Evolutionary conservation across 2,113 vertebrate species (phyloP), one percentile per base, ranked within the genome.

Genomic region (Sander lucioperca): DNA sequence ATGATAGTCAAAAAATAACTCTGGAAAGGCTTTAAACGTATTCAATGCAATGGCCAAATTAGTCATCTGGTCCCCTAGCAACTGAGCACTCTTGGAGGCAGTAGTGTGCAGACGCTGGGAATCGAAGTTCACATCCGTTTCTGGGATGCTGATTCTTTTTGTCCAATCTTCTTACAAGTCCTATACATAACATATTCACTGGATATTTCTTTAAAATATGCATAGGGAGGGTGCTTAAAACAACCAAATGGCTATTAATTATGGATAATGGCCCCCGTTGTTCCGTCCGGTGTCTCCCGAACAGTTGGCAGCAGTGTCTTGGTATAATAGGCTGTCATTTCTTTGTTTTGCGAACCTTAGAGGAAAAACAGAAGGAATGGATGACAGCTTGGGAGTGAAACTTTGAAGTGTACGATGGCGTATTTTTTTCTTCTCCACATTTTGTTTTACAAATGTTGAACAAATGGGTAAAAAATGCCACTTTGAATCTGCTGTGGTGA

Each of bases 131-230:
- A 84, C 86, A 76, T 92, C 74, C 64, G 50, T 89, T 88, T 82
- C 86, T 85, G 77, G 70, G 83, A 92, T 82, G 88, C 64, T 87
- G 86, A 89, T 91, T 88, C 71, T 82, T 80, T 91, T 88, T 88
- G 90, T 92, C 87, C 89, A 82, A 80, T 83, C 65, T 75, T 82
- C 83, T 74, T 85, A 81, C 89, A 89, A 90, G 81, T 87, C 84
- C 74, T 84, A 89, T 89, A 90, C 88, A 90, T 92, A 92, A 94
- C 87, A 86, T 86, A 91, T 92, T 94, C 89, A 89, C 86, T 75
- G 86, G 88, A 92, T 92, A 91, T 94, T 94, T 86, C 90, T 89
- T 78, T 95, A 84, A 94, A 95, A 94, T 92, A 95, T 95, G 90
- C 85, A 94, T 94, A 88, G 66, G 66, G 79, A 77, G 39, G 74